phyloP scores from a whole-genome alignment of 2,888 invertebrate genomes.

The Habroteleia sp. region DNA sequence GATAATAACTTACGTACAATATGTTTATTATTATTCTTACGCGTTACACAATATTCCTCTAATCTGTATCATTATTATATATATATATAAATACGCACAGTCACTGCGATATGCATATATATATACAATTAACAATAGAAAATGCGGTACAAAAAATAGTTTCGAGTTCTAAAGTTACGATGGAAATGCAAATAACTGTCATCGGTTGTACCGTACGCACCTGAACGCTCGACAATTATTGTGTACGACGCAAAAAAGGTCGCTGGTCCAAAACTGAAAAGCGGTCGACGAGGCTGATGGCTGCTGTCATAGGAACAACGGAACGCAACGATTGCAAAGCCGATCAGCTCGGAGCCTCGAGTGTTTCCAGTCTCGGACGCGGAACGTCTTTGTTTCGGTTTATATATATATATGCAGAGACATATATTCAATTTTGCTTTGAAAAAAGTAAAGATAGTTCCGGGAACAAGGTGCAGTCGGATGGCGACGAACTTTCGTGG shows the following conservation, averaged over 20 bases:
- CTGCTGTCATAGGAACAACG: conserved; percentile 1
- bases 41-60: too few species aligned
- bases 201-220: neutral
- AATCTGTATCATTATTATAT: too few species aligned
- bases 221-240: neutral
- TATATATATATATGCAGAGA: neutral
- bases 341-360: neutral
- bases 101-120: too few species aligned
- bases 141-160: too few species aligned
- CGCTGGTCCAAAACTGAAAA: conserved; percentile 5
- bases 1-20: too few species aligned
- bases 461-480: conserved; percentile 4
- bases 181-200: conserved; percentile 42
- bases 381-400: neutral
- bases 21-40: too few species aligned
- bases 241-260: conserved; percentile 2
- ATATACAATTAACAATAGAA: too few species aligned
- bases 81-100: too few species aligned
- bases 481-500: conserved; percentile 4
- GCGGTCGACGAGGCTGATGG: neutral
- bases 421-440: neutral
- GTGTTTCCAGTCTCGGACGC: conserved; percentile 16
- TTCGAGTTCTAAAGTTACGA: too few species aligned
- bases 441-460: neutral
- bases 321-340: conserved; percentile 8